Conservation (phyloP, 2,888 invertebrate species). For the Abrostola triplasia region DNA sequence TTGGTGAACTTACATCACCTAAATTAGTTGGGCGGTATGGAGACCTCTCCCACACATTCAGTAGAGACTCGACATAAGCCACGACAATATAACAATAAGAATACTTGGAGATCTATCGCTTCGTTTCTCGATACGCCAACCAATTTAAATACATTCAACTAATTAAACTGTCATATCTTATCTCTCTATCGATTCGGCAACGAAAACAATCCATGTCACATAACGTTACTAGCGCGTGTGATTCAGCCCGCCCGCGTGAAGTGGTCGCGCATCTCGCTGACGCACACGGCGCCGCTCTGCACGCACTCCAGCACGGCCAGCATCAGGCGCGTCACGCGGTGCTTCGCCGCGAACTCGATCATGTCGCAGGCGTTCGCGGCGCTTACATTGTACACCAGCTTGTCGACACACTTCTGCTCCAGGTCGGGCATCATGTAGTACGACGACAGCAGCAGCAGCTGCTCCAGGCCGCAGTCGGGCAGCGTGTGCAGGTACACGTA, state of each 20-base stretch:
- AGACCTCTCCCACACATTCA: too few relatives aligned
- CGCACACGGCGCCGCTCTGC: conserved; percentile 53
- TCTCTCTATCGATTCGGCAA: too few relatives aligned
- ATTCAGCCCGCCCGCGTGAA: conserved; percentile 40
- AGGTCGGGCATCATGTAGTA: conserved; percentile 72
- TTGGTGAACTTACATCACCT: too few relatives aligned
- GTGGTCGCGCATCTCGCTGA: conserved; percentile 60
- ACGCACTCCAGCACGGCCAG: conserved; percentile 66
- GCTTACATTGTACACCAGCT: conserved; percentile 48
- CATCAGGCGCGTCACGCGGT: conserved; percentile 62
- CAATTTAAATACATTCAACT: too few relatives aligned
- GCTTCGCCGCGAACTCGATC: conserved; percentile 67
- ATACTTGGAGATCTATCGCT: too few relatives aligned
- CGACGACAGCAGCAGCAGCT: conserved; percentile 65
- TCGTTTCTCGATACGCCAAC: too few relatives aligned
- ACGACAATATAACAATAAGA: too few relatives aligned
- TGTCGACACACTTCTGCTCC: conserved; percentile 67
- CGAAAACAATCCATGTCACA: background rate
- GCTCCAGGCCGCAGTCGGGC: conserved; percentile 64
- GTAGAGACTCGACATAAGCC: too few relatives aligned
- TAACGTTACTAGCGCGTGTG: background rate
- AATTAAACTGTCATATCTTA: too few relatives aligned
- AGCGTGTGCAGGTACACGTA: conserved; percentile 67
- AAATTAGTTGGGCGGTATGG: too few relatives aligned
- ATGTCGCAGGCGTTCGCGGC: conserved; percentile 48